Evolutionary conservation across 2,888 invertebrate genomes (phyloP).

Genomic region (Agonopterix heracliana): DNA sequence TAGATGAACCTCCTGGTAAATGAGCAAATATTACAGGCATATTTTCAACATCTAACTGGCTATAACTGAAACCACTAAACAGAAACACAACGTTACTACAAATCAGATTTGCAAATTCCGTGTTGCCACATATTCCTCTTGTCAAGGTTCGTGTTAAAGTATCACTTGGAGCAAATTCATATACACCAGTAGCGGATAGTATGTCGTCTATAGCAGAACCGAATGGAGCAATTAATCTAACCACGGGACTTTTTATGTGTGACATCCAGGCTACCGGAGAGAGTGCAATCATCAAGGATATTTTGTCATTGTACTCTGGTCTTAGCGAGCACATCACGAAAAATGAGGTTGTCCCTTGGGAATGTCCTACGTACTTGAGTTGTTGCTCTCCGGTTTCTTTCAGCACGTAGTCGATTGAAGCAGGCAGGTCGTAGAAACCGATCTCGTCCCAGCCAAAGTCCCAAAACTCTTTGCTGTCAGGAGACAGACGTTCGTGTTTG

Average conservation of each 20-base stretch:
- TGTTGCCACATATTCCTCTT: neutral
- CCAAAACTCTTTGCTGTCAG: slow-evolving; percentile 52
- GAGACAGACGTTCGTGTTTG: slow-evolving; percentile 52
- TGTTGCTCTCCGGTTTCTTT: slow-evolving; percentile 29
- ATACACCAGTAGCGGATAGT: slow-evolving; percentile 32
- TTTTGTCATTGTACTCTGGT: slow-evolving; percentile 53
- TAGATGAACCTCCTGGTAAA: slow-evolving; percentile 51
- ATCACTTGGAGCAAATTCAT: slow-evolving; percentile 26
- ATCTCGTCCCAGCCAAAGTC: slow-evolving; percentile 84
- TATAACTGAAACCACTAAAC: neutral
- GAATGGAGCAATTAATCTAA: slow-evolving; percentile 34
- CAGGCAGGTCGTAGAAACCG: slow-evolving; percentile 53
- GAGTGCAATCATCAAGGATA: slow-evolving; percentile 45
- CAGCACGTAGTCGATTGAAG: slow-evolving; percentile 50
- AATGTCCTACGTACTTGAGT: slow-evolving; percentile 55
- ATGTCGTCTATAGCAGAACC: slow-evolving; percentile 25
- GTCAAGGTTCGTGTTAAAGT: neutral
- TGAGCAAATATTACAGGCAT: slow-evolving; percentile 39
- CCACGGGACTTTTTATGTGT: slow-evolving; percentile 39
- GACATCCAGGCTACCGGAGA: slow-evolving; percentile 53
- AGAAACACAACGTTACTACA: neutral
- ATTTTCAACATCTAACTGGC: neutral
- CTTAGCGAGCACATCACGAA: slow-evolving; percentile 49
- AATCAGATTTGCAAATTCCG: neutral
- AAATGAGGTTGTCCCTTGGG: slow-evolving; percentile 58